Evolutionary conservation across 2,113 vertebrate genomes (phyloP).

Genomic region (Ailurus styani): DNA sequence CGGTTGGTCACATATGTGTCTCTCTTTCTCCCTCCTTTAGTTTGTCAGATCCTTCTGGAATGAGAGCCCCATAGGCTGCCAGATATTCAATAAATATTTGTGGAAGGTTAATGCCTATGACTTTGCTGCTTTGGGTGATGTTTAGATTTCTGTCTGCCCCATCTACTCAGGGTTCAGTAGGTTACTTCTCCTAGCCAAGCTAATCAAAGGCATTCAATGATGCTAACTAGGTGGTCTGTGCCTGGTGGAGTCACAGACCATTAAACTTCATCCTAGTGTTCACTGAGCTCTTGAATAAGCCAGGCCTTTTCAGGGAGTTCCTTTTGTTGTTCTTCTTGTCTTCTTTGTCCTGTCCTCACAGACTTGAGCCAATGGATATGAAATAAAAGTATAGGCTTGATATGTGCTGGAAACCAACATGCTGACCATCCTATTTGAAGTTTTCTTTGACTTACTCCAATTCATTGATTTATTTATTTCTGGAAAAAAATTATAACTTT

Average conservation of each 20-base stretch:
- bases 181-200: neutral
- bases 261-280: neutral
- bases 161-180: neutral
- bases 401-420: neutral
- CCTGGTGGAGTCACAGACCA: neutral
- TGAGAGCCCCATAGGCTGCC: constrained; percentile 9
- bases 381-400: neutral
- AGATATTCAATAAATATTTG: constrained; percentile 67
- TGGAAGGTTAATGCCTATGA: constrained; percentile 48
- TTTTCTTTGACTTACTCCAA: neutral
- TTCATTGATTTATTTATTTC: neutral
- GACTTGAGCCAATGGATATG: neutral
- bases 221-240: constrained; percentile 60
- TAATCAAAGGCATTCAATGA: constrained; percentile 41
- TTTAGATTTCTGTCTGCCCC: constrained; percentile 55
- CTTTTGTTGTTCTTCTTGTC: neutral
- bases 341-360: neutral
- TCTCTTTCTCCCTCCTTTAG: neutral
- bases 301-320: neutral
- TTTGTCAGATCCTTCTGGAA: neutral
- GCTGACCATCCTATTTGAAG: neutral
- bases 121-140: constrained; percentile 15
- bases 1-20: neutral
- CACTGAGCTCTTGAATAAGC: neutral
- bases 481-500: neutral